Evolutionary conservation across 2,797 vertebrate genomes (phyloP).

Genomic region (Sebastes iracundus): DNA sequence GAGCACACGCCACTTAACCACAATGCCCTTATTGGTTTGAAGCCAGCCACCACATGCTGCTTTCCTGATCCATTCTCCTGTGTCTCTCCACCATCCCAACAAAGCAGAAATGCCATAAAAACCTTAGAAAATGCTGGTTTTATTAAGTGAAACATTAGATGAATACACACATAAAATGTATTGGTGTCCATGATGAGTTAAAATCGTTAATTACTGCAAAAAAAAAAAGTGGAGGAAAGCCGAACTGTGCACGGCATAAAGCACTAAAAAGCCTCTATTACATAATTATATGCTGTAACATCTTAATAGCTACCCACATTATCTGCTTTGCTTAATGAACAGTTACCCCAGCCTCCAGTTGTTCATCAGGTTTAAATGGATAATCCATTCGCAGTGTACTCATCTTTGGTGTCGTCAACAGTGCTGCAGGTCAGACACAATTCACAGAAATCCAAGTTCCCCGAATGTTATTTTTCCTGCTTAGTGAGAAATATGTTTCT

Average conservation of each 20-base stretch:
- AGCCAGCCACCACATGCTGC: constrained; percentile 47
- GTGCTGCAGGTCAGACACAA: neutral
- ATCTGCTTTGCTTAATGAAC: constrained; percentile 52
- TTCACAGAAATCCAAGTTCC: neutral
- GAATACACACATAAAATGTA: neutral
- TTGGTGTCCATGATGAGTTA: constrained; percentile 6
- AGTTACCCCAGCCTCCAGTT: constrained; percentile 17
- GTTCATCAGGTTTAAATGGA: constrained; percentile 26
- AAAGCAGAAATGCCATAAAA: neutral
- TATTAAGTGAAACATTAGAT: neutral
- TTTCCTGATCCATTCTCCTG: constrained; percentile 3
- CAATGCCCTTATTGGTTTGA: constrained; percentile 41
- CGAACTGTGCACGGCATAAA: constrained; percentile 20
- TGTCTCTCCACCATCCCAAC: constrained; percentile 1
- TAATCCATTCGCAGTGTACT: neutral
- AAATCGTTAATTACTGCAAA: constrained; percentile 33
- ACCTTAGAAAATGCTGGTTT: neutral
- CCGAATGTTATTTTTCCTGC: neutral
- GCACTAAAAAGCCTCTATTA: constrained; percentile 43
- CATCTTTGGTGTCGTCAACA: neutral
- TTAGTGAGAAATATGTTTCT: neutral
- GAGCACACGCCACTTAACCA: constrained; percentile 48
- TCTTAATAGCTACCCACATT: constrained; percentile 48
- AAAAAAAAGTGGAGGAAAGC: constrained; percentile 9
- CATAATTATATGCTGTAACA: constrained; percentile 52